Conservation (phyloP, 2,113 vertebrate genomes). For the Halcyon senegalensis region DNA sequence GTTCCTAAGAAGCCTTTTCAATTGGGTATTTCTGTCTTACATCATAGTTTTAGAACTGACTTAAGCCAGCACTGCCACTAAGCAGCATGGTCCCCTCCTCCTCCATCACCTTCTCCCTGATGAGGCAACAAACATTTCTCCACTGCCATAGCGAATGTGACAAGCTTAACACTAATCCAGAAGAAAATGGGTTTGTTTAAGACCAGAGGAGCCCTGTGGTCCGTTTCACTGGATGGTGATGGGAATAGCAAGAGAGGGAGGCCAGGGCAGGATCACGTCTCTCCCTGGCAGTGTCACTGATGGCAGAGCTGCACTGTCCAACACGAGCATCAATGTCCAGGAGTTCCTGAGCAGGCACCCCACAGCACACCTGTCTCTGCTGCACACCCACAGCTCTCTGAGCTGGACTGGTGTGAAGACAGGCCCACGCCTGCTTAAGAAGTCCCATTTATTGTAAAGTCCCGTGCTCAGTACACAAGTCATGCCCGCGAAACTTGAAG, state of each 20-base stretch:
- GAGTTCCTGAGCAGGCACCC: fast-evolving
- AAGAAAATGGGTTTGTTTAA: background rate
- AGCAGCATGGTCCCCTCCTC: background rate
- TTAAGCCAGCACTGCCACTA: background rate
- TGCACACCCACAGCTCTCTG: background rate
- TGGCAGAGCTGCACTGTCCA: background rate
- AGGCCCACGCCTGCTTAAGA: background rate
- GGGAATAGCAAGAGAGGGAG: background rate
- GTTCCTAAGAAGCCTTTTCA: conserved; percentile 5
- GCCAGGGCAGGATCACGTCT: fast-evolving
- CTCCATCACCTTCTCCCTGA: background rate
- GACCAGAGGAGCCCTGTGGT: background rate
- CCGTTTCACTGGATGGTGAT: background rate
- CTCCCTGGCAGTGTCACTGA: background rate
- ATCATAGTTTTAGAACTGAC: background rate
- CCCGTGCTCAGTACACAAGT: fast-evolving
- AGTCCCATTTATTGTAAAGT: background rate
- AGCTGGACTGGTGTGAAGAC: background rate
- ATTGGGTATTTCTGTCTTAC: background rate
- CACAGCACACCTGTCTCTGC: background rate
- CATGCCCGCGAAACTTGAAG: background rate
- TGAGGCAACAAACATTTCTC: background rate
- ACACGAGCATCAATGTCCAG: background rate
- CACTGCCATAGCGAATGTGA: fast-evolving
- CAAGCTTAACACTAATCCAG: background rate